Evolutionary conservation across 2,113 vertebrate genomes (phyloP).

Genomic region (Sprattus sprattus): DNA sequence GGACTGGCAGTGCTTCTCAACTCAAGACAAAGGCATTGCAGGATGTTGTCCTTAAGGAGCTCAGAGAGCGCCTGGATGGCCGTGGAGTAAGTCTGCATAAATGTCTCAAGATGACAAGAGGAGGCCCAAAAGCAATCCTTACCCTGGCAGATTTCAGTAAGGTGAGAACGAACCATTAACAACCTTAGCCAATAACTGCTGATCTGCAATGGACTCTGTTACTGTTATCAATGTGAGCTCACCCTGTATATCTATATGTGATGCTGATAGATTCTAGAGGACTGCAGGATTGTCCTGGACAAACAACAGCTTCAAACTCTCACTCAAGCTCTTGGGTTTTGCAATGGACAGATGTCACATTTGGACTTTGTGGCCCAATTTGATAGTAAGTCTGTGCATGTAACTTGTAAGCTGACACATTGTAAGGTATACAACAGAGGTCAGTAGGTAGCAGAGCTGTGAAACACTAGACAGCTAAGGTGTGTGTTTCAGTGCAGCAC

Average conservation of each 20-base stretch:
- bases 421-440: neutral
- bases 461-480: too few species aligned
- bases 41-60: constrained; percentile 54
- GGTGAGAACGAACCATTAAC: constrained; percentile 45
- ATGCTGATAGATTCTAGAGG: constrained; percentile 56
- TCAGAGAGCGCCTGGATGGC: constrained; percentile 50
- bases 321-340: constrained; percentile 53
- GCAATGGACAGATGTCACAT: constrained; percentile 58
- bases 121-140: constrained; percentile 48
- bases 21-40: constrained; percentile 52
- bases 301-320: constrained; percentile 55
- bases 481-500: too few species aligned
- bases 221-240: neutral
- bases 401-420: neutral
- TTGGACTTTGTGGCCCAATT: constrained; percentile 59
- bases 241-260: neutral
- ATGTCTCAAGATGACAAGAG: constrained; percentile 54
- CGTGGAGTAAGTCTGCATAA: constrained; percentile 51
- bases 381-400: constrained; percentile 57
- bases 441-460: too few species aligned
- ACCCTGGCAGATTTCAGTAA: constrained; percentile 54
- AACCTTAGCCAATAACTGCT: neutral
- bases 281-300: constrained; percentile 56
- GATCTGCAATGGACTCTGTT: neutral
- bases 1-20: neutral